Evolutionary conservation across 2,888 invertebrate species (phyloP), one percentile per base, ranked within the genome.

Genomic region (Temnothorax unifasciatus): DNA sequence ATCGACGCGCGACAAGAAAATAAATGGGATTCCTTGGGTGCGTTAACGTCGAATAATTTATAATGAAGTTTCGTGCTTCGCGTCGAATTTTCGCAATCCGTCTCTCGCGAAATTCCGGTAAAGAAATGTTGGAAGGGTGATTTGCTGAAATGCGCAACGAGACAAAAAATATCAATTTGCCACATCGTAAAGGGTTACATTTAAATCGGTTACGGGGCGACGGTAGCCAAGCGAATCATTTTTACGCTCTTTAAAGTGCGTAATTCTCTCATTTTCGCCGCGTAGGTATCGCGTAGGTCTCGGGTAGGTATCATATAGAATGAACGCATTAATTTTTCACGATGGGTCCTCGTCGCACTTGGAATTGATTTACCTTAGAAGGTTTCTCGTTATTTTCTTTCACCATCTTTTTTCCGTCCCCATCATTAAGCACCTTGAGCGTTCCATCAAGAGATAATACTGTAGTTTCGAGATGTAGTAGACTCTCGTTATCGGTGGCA

Each of bases 11-110:
- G 38, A 61, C 59, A 79, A 59, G 79, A 79, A 79, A 71, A 71
- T 79, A 59, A 59, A 59, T 79, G 38, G 21, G 59, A 79, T 79
- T 79, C 71, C 73, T 79, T 47, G 59, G 21, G 18, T 59, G 59
- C 59, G 38, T 79, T 71, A 71, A 79, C 59, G 47, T 18, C 29
- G 71, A 59, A 79, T 71, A 79, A 79, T 79, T 71, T 38, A 50
- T 61, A 79, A 50, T 9, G 11, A 66, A 79, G 59, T 79, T 79
- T 29, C 21, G 79, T 13, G 47, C 44, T 71, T 44, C 18, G 73
- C 8, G n/a, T 47, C 73, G 34, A 79, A 71, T 71, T 79, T 59
- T 3, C 79, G 47, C 79, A 71, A 73, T 61, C 38, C 13, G 15
- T 29, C 54, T 21, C 13, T 59, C 34, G 34, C 34, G 47, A 59